phyloP scores from a whole-genome alignment of 2,888 invertebrate genomes.

The Sinotaia quadrata region DNA sequence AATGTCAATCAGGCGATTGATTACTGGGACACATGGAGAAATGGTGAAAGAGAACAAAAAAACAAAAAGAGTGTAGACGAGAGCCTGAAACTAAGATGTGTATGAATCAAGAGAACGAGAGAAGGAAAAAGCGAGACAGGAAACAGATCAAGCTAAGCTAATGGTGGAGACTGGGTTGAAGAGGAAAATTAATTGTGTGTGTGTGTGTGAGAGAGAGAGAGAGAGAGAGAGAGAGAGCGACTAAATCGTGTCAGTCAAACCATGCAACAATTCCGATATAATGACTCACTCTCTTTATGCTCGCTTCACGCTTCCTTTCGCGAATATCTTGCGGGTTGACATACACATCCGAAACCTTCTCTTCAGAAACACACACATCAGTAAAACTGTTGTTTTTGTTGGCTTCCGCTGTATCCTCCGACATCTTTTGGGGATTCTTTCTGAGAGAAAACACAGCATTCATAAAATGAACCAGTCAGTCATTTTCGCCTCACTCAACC shows the following conservation, averaged over 20 bases:
- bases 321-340: slow-evolving; percentile 4
- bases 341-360: slow-evolving; percentile 3
- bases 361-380: no score
- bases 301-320: slow-evolving; percentile 8
- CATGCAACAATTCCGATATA: background rate
- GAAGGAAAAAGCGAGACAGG: background rate
- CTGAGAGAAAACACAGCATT: no score
- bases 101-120: background rate
- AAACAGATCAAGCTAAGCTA: background rate
- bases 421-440: no score
- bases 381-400: no score
- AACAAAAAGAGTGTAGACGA: background rate
- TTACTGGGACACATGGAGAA: background rate
- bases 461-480: no score
- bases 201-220: no score
- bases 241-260: background rate
- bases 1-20: no score
- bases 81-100: slow-evolving; percentile 16
- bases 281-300: slow-evolving; percentile 9
- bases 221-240: no score
- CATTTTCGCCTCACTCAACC: no score
- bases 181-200: no score
- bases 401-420: no score
- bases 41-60: background rate
- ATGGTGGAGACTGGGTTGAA: no score